Percentiles rank a stretch among this genome's conserved stretches.
These are phyloP conservation scores for Eristalis pertinax DNA, from an alignment of 2,888 invertebrate species.

Conservation along the genomic window DNA sequence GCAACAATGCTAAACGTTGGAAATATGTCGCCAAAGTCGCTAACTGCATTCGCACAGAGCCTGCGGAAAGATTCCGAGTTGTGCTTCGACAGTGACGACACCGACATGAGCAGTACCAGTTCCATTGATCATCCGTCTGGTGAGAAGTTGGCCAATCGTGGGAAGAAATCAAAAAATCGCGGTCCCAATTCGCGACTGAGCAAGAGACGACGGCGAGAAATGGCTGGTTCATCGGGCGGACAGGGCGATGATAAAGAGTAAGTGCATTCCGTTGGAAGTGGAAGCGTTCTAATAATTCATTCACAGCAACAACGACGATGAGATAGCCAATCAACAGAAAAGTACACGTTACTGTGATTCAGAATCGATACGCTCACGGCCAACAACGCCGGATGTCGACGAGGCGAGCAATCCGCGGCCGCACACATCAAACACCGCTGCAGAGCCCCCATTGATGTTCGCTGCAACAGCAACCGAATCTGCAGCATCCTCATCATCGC, in stretches of 20 bases:
- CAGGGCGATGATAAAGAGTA: constrained; percentile 58
- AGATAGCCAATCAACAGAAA: constrained; percentile 47
- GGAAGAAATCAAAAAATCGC: constrained; percentile 72
- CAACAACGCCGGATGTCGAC: constrained; percentile 46
- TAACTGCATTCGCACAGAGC: constrained; percentile 73
- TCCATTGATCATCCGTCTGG: constrained; percentile 75
- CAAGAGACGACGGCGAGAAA: constrained; percentile 74
- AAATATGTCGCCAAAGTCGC: constrained; percentile 75
- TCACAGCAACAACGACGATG: constrained; percentile 39
- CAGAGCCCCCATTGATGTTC: neutral
- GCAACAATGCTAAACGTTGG: constrained; percentile 45
- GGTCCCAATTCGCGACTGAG: constrained; percentile 66
- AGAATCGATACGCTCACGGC: constrained; percentile 40
- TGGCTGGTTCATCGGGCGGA: constrained; percentile 16
- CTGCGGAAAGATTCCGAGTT: constrained; percentile 74
- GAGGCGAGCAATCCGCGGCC: neutral
- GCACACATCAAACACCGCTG: constrained; percentile 1
- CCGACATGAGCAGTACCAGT: constrained; percentile 80
- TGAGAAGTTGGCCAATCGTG: constrained; percentile 55
- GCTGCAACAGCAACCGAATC: constrained; percentile 17
- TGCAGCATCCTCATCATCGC: constrained; percentile 59
- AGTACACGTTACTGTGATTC: constrained; percentile 48
- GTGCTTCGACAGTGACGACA: constrained; percentile 80
- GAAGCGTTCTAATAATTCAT: neutral
- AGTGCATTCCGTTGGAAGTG: neutral